Percentiles rank a stretch among this genome's conserved stretches.
Conservation (phyloP, 2,888 invertebrate genomes). For the Aplocera efformata region DNA sequence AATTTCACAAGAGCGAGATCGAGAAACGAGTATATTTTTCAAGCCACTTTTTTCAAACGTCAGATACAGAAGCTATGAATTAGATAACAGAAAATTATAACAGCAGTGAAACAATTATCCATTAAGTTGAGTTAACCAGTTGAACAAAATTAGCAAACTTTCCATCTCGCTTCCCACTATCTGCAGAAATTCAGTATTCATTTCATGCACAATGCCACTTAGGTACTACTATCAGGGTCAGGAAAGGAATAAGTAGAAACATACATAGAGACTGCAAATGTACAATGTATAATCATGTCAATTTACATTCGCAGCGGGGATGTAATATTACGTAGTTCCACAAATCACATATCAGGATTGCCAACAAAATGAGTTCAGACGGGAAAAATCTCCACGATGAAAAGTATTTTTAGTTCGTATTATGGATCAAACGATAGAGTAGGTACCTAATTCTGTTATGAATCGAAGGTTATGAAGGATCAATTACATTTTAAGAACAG, state of each 20-base stretch:
- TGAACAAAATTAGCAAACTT: conserved; percentile 20
- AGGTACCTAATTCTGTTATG: conserved; percentile 37
- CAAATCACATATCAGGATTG: conserved; percentile 32
- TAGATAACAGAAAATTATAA: conserved; percentile 5
- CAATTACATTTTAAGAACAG: conserved; percentile 35
- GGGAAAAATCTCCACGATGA: conserved; percentile 26
- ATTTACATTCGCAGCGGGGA: neutral
- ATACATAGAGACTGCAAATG: neutral
- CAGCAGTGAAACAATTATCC: neutral
- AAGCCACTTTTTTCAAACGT: neutral
- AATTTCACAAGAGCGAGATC: neutral
- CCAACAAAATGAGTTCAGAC: conserved; percentile 21
- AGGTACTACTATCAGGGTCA: conserved; percentile 1
- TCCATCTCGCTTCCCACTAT: conserved; percentile 21
- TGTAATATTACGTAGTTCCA: conserved; percentile 1
- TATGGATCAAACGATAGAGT: conserved; percentile 33
- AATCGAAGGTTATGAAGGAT: no score
- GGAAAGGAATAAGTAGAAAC: conserved; percentile 1
- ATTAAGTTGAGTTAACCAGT: neutral
- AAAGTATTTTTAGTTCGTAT: conserved; percentile 32
- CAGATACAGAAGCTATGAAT: neutral
- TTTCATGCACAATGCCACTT: conserved; percentile 7
- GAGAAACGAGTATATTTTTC: no score
- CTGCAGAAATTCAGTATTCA: conserved; percentile 14
- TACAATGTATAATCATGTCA: neutral